phyloP scores from a whole-genome alignment of 2,797 vertebrate species.

The Sebastes elongatus region DNA sequence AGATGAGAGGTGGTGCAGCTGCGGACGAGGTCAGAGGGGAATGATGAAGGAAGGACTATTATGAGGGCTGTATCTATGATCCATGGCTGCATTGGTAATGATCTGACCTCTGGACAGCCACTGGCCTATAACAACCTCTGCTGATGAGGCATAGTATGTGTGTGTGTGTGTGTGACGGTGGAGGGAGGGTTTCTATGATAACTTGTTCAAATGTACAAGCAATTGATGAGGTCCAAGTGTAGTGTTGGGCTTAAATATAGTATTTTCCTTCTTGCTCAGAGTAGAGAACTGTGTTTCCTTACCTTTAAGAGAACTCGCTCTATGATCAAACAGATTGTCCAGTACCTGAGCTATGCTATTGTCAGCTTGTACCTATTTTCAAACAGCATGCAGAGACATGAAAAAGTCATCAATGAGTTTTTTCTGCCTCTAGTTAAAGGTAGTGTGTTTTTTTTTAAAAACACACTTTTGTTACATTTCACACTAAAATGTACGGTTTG shows the following conservation, averaged over 20 bases:
- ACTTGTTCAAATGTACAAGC: not conserved
- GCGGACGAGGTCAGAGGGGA: constrained; percentile 68
- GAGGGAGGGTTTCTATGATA: not conserved
- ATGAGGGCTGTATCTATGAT: constrained; percentile 67
- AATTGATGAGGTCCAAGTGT: not conserved
- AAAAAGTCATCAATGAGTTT: not conserved
- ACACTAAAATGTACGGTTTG: not conserved
- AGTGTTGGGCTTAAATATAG: not conserved
- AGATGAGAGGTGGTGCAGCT: constrained; percentile 64
- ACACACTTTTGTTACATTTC: not conserved
- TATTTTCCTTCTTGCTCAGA: not conserved
- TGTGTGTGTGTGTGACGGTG: constrained; percentile 1
- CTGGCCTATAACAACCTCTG: constrained; percentile 49
- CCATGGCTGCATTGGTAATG: constrained; percentile 68
- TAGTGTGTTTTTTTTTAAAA: not conserved
- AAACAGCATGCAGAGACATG: not conserved
- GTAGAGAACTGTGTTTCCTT: not conserved
- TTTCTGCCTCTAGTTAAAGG: not conserved
- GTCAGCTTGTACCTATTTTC: not conserved
- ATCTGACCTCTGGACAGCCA: constrained; percentile 63
- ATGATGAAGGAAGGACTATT: constrained; percentile 64
- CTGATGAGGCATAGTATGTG: constrained; percentile 39
- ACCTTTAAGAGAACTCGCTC: not conserved
- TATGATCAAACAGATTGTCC: not conserved
- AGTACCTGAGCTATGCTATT: not conserved